A percentile compares a stretch with the other conserved stretches of the same genome.
These are phyloP conservation scores for Typhlomys cinereus DNA, from an alignment of 2,113 vertebrate species.

Conservation along the genomic window DNA sequence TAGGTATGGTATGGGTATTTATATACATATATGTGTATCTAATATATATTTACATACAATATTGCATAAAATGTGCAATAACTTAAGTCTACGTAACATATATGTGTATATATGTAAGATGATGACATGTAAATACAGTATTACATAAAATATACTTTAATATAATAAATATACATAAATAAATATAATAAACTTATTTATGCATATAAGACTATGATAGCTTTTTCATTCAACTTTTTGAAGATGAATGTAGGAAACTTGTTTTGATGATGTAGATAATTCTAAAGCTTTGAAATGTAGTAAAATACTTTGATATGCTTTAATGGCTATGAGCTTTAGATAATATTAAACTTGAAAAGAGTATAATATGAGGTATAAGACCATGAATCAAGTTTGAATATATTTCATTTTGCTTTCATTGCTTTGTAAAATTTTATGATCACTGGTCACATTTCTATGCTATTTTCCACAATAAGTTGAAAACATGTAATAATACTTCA, in stretches of 20 bases:
- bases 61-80: no score
- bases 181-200: no score
- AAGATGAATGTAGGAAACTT: not conserved
- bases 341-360: not conserved
- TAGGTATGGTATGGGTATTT: no score
- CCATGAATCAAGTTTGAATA: not conserved
- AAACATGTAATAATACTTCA: not conserved
- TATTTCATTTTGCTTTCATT: conserved; percentile 45
- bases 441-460: not conserved
- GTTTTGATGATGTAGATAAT: conserved; percentile 16
- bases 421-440: not conserved
- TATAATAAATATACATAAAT: no score
- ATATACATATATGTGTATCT: no score
- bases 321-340: not conserved
- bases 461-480: not conserved
- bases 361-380: not conserved
- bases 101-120: no score
- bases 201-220: not conserved
- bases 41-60: no score
- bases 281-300: not conserved
- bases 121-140: no score
- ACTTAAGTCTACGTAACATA: no score
- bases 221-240: not conserved
- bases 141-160: no score
- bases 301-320: not conserved